phyloP scores from a whole-genome alignment of 2,113 vertebrate species.

The Myotis davidii region DNA sequence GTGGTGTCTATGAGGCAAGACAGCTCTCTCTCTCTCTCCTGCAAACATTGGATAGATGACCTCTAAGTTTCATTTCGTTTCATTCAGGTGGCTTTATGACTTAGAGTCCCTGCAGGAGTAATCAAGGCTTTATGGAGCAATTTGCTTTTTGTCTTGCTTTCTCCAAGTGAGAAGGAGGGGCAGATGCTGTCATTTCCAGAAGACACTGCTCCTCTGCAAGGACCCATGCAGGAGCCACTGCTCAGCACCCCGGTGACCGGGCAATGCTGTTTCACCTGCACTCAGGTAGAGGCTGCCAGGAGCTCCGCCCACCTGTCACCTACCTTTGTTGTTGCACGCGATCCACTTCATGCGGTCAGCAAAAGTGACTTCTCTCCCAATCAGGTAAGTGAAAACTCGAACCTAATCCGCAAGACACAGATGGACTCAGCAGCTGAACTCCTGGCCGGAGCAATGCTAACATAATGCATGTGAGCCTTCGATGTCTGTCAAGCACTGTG shows the following conservation, averaged over 20 bases:
- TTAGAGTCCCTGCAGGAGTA: neutral
- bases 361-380: constrained; percentile 95
- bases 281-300: accelerated
- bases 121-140: neutral
- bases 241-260: neutral
- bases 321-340: constrained; percentile 97
- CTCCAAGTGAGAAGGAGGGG: neutral
- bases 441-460: accelerated
- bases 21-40: neutral
- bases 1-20: neutral
- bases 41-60: neutral
- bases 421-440: neutral
- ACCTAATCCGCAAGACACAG: constrained; percentile 85
- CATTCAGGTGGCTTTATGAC: neutral
- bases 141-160: neutral
- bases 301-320: accelerated
- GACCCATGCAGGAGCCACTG: accelerated
- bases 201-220: accelerated
- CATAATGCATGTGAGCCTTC: neutral
- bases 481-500: neutral
- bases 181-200: too few relatives aligned
- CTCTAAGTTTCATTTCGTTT: neutral
- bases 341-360: constrained; percentile 95
- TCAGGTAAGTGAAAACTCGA: constrained; percentile 96
- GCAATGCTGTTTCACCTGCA: accelerated